Conservation (phyloP, 2,888 invertebrate genomes). For the Anagyrus pseudococci region DNA sequence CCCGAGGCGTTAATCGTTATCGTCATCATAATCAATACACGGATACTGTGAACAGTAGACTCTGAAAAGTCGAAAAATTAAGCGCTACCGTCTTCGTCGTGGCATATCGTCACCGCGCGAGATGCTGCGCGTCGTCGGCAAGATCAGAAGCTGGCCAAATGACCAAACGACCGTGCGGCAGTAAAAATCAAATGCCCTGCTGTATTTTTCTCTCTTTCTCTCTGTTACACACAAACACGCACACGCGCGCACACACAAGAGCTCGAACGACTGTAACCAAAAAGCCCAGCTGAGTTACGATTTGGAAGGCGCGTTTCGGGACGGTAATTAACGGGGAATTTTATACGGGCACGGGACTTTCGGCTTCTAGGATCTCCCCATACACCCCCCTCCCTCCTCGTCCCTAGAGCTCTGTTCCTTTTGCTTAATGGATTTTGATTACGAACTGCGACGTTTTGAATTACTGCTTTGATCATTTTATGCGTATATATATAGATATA, state of each 20-base stretch:
- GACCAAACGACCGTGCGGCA: conserved; percentile 38
- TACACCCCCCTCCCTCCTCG: background rate
- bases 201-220: background rate
- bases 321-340: conserved; percentile 50
- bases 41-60: no score
- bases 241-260: background rate
- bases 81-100: background rate
- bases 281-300: conserved; percentile 43
- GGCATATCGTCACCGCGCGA: conserved; percentile 39
- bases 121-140: conserved; percentile 39
- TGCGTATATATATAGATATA: background rate
- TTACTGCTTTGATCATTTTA: no score
- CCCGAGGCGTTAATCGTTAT: no score
- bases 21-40: no score
- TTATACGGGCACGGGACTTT: conserved; percentile 36
- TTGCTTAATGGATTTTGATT: conserved; percentile 3
- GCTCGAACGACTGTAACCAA: conserved; percentile 26
- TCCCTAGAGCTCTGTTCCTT: background rate
- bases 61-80: no score
- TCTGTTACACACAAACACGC: background rate
- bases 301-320: conserved; percentile 44
- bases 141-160: conserved; percentile 43
- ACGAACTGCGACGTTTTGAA: background rate
- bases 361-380: background rate
- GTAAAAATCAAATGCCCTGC: conserved; percentile 44